Base-by-base conservation (phyloP, 2,888 invertebrate genomes). In the Nymphalis c-album region DNA sequence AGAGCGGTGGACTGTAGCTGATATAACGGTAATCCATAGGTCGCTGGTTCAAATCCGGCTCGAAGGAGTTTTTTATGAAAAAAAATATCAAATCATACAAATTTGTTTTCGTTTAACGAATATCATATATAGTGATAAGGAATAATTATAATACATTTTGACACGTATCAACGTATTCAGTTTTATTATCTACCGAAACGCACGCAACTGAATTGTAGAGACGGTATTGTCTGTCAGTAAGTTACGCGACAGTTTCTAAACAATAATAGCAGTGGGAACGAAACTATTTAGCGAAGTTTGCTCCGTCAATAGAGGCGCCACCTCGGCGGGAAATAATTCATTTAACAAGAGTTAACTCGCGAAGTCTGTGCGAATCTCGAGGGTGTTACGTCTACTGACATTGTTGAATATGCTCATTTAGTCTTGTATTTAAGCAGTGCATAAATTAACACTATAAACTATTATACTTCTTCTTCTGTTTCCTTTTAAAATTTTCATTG, bases 31-130 rank as follows among this genome's bases (percentile, higher is more conserved):
- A 22, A 94, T 94, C 94, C 94, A 94, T 94, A 94, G 94, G 94
- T 94, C 93, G 93, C 94, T 94, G 94, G 94, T 94, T 94, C 94
- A 94, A 94, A 94, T 94, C 93, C 93, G 93, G 94, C 93, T 94
- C 94, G 94, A 94, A 93, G 93, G 93, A 93, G 60, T 75, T 26
- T 31, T 72, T 77, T 80, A 80, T 22, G 18, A 2, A 22, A 6
- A 47, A 17, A 20, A 7, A 20, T 10, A 10, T 10, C 40, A 40
- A 13, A 4, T 4, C 13, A 4, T 40, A 40, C 40, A 40, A 40
- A 40, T 40, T 40, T 40, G 40, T 40, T 13, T 13, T 40, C 10
- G 10, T 40, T 40, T 8, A 40, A 40, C 8, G 35, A 50, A 18
- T 18, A 4, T n/a, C 5, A 51, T 13, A 51, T 20, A 63, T n/a